Conservation (phyloP, 2,113 vertebrate genomes). For the Pelusios castaneus region DNA sequence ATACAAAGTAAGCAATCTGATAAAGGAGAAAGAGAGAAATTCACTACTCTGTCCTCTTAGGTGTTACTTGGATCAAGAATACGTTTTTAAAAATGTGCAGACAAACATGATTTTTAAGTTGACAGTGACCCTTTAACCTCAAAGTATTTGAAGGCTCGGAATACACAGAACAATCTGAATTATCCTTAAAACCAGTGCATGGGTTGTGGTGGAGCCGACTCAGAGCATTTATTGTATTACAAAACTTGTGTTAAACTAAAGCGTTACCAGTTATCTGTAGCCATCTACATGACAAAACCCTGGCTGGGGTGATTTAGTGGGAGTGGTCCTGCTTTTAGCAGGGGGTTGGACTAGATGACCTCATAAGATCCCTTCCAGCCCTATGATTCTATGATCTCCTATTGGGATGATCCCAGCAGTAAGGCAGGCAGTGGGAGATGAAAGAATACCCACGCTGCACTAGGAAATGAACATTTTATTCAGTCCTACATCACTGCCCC, state of each 20-base stretch:
- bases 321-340: no score
- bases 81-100: neutral
- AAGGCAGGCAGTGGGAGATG: neutral
- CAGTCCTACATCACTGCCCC: neutral
- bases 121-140: neutral
- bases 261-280: neutral
- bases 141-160: neutral
- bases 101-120: neutral
- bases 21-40: neutral
- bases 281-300: no score
- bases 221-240: neutral
- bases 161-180: neutral
- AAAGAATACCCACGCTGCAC: neutral
- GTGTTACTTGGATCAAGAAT: conserved; percentile 11
- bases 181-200: neutral
- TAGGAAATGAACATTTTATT: neutral
- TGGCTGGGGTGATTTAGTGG: no score
- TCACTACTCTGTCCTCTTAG: neutral
- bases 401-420: neutral
- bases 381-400: no score
- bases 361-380: no score
- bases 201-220: neutral
- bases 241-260: neutral
- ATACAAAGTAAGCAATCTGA: fast-evolving
- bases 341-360: no score